phyloP scores from a whole-genome alignment of 2,797 vertebrate genomes.

The Falco cherrug region DNA sequence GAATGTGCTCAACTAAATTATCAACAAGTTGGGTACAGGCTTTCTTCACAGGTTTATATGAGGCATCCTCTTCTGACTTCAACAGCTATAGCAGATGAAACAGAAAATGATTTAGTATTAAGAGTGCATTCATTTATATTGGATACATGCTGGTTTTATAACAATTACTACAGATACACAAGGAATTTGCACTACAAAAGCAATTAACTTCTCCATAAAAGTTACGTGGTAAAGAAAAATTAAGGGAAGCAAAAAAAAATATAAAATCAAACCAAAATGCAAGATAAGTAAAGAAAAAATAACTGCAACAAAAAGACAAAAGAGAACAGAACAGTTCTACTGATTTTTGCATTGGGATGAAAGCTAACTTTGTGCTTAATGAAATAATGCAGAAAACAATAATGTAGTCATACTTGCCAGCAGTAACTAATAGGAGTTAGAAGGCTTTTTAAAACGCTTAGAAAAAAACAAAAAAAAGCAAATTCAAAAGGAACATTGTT shows the following conservation, averaged over 20 bases:
- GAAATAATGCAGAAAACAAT: neutral
- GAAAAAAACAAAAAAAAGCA: neutral
- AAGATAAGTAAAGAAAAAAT: neutral
- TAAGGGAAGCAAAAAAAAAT: neutral
- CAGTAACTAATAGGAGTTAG: neutral
- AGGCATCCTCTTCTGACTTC: conserved; percentile 93
- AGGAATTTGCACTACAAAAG: neutral
- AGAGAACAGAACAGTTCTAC: neutral
- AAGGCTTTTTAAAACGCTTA: neutral
- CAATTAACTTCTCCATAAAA: neutral
- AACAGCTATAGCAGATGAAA: conserved; percentile 79
- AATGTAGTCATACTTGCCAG: neutral
- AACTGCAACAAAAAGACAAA: neutral
- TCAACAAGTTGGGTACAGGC: conserved; percentile 97
- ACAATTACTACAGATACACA: neutral
- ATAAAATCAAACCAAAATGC: neutral
- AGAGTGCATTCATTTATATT: neutral
- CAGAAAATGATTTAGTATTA: neutral
- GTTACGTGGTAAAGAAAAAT: neutral
- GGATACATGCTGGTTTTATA: neutral
- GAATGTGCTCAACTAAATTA: conserved; percentile 95
- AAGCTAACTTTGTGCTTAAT: neutral
- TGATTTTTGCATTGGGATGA: neutral
- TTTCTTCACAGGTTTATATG: conserved; percentile 96
- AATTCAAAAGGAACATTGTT: neutral